phyloP scores from a whole-genome alignment of 2,888 invertebrate species.

The Epirrhoe tristata region DNA sequence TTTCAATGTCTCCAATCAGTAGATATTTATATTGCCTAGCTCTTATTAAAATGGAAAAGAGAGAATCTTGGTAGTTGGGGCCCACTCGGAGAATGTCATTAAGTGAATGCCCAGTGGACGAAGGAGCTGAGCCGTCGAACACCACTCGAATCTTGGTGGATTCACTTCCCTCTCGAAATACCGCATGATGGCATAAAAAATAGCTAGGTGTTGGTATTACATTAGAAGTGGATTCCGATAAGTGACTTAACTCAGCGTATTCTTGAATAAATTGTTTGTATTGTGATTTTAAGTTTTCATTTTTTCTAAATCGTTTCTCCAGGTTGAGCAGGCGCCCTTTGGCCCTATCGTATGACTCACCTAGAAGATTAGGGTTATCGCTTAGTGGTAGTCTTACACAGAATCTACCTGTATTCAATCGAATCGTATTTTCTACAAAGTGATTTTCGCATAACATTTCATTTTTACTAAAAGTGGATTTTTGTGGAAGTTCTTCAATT shows the following conservation, averaged over 20 bases:
- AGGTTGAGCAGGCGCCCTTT: neutral
- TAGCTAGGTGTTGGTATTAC: conserved; percentile 31
- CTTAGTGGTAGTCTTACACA: neutral
- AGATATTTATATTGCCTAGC: conserved; percentile 41
- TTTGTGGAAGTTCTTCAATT: neutral
- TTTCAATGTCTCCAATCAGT: conserved; percentile 44
- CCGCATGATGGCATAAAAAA: conserved; percentile 60
- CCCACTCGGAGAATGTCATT: conserved; percentile 48
- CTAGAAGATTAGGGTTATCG: neutral
- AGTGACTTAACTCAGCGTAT: conserved; percentile 40
- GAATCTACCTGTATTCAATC: neutral
- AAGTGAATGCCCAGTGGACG: conserved; percentile 42
- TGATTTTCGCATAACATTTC: neutral
- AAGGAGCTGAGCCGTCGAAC: conserved; percentile 42
- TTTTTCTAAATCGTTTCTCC: neutral
- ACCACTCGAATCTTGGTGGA: too few relatives aligned
- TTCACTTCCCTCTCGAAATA: conserved; percentile 53
- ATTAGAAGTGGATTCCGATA: conserved; percentile 20
- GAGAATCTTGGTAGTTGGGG: conserved; percentile 43
- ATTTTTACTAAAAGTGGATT: neutral
- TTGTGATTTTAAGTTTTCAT: conserved; percentile 26
- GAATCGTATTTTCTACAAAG: neutral
- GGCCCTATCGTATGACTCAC: neutral
- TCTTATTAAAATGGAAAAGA: too few relatives aligned
- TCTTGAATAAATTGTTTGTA: conserved; percentile 42